Conservation (phyloP, 2,113 vertebrate genomes). For the Burhinus oedicnemus region DNA sequence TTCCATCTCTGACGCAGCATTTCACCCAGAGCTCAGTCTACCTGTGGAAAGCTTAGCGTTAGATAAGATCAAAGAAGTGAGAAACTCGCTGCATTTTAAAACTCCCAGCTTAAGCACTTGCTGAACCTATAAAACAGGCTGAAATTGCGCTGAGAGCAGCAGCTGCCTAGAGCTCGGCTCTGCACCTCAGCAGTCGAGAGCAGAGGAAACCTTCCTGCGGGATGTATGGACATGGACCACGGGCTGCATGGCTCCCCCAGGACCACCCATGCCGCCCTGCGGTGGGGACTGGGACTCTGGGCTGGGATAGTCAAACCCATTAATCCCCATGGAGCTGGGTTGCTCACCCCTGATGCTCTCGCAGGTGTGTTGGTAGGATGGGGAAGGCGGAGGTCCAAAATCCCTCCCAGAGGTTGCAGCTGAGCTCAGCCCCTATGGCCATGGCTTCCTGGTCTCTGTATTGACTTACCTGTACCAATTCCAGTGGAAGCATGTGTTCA, state of each 20-base stretch:
- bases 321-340: background rate
- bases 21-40: background rate
- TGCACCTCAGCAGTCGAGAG: rapidly evolving
- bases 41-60: slow-evolving; percentile 11
- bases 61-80: slow-evolving; percentile 40
- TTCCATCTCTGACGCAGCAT: slow-evolving; percentile 39
- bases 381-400: background rate
- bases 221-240: background rate
- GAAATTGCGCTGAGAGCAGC: background rate
- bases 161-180: background rate
- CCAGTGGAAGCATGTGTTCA: rapidly evolving
- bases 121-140: background rate
- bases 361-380: background rate
- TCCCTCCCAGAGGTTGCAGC: rapidly evolving
- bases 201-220: background rate
- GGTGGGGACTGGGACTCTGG: background rate
- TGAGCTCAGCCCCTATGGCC: background rate
- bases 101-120: background rate
- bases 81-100: background rate
- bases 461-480: background rate
- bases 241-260: rapidly evolving
- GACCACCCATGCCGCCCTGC: rapidly evolving
- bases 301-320: rapidly evolving
- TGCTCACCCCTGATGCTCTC: background rate
- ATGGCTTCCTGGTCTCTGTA: background rate